Evolutionary conservation across 2,888 invertebrate genomes (phyloP), one percentile per base, ranked within the genome.

Genomic region (Calephelis perditalis): DNA sequence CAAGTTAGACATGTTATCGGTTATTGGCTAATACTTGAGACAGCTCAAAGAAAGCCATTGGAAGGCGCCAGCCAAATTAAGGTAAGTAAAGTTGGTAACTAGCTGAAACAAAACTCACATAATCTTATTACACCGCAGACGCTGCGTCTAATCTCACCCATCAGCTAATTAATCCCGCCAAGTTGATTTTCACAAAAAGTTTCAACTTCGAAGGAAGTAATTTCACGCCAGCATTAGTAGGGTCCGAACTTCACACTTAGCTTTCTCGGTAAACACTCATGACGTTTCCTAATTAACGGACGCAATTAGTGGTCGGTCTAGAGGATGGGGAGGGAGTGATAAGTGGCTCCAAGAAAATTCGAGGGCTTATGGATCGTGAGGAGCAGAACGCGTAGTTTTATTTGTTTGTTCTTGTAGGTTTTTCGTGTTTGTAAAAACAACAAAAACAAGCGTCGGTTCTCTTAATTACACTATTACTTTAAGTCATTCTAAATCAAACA

Each of bases 241-340:
- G 79, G 77, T 68, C 70, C 77, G 82, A 89, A 90, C 90, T 90
- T 89, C 89, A 89, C 90, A 90, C 90, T 89, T 88, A 88, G 87
- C 85, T 80, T 82, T 76, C 81, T 82, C 79, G 79, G 89, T 90
- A 90, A 90, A 90, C 90, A 90, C 90, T 90, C 89, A 90, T 88
- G 90, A 90, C 90, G 90, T 88, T 87, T 87, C 87, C 84, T 90
- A 90, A 90, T 90, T 90, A 90, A 89, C 89, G 89, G 85, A 88
- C 90, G 89, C 90, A 90, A 90, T 90, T 90, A 90, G 90, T 79
- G 90, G 90, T 81, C 79, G 82, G 76, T 82, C 81, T 78, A 81
- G 84, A 81, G 84, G 83, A 79, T 81, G 78, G 75, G 68, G 67
- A 72, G 74, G 76, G 75, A 81, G 81, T 80, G 82, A 82, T 86